Percentiles rank a stretch among this genome's conserved stretches.
Evolutionary conservation across 2,888 invertebrate species (phyloP).

Genomic region (Spialia ferax): DNA sequence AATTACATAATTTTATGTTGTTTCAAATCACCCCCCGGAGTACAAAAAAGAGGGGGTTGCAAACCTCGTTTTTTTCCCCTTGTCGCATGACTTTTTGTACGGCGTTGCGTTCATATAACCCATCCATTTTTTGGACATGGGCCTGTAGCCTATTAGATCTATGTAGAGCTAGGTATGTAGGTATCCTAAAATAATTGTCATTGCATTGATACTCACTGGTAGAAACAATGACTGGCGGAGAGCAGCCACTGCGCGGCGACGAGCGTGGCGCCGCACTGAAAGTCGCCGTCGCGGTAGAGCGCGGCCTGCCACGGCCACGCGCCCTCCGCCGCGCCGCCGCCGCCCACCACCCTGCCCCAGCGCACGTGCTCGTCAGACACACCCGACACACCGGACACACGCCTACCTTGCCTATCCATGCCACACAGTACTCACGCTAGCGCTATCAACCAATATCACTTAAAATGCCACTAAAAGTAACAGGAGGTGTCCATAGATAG

Average conservation of each 20-base stretch:
- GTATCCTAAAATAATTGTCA: too few species aligned
- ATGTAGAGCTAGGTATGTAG: too few species aligned
- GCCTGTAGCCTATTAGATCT: too few species aligned
- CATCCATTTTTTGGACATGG: too few species aligned
- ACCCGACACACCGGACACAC: constrained; percentile 68
- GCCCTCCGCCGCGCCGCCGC: constrained; percentile 91
- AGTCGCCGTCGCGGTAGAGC: constrained; percentile 93
- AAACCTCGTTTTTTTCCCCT: too few species aligned
- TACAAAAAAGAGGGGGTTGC: too few species aligned
- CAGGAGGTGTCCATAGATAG: too few species aligned
- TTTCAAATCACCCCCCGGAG: too few species aligned
- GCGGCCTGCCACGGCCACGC: constrained; percentile 96
- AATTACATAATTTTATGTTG: too few species aligned
- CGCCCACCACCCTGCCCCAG: constrained; percentile 92
- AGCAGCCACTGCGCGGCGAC: constrained; percentile 91
- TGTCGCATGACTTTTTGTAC: too few species aligned
- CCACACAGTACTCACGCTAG: constrained; percentile 42
- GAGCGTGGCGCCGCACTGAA: constrained; percentile 93
- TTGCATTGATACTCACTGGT: constrained; percentile 90
- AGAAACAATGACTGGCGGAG: constrained; percentile 94
- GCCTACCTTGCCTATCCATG: constrained; percentile 83
- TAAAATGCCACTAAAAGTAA: too few species aligned
- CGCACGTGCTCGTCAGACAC: constrained; percentile 74
- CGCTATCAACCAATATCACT: not conserved
- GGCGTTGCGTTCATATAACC: too few species aligned